Evolutionary conservation across 2,113 vertebrate genomes (phyloP).

Genomic region (Phalacrocorax carbo): DNA sequence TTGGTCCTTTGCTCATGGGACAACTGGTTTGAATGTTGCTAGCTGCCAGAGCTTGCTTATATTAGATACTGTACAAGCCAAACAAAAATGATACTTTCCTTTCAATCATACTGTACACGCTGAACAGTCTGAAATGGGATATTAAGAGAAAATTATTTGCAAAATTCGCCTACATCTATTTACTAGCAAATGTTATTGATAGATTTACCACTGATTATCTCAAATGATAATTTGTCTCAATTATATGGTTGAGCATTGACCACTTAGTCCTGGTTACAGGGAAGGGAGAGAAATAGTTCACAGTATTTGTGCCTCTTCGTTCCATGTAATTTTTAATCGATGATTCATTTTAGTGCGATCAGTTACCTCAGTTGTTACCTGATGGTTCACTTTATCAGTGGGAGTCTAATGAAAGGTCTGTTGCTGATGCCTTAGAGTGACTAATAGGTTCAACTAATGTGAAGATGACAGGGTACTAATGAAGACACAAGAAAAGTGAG

Average conservation of each 20-base stretch:
- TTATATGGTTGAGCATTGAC: not conserved
- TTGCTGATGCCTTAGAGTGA: not conserved
- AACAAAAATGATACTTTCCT: not conserved
- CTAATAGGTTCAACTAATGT: not conserved
- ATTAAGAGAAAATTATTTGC: not conserved
- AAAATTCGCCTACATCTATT: not conserved
- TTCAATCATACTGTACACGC: not conserved
- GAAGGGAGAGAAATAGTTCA: not conserved
- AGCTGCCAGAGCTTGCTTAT: not conserved
- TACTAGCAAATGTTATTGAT: not conserved
- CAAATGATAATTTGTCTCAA: not conserved
- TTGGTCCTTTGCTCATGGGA: not conserved
- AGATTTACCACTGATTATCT: not conserved
- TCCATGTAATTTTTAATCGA: constrained; percentile 14
- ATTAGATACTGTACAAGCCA: not conserved
- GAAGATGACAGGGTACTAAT: constrained; percentile 28
- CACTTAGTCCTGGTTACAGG: not conserved
- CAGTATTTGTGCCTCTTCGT: not conserved
- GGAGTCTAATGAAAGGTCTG: not conserved
- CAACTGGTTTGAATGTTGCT: not conserved
- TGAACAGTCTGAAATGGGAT: not conserved
- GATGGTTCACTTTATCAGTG: not conserved
- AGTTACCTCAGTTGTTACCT: not conserved
- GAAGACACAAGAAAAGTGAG: constrained; percentile 20
- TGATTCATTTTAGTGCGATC: not conserved